These are phyloP conservation scores for Drosophila sechellia DNA, from an alignment of 1,140 invertebrate genomes.

Conservation along the genomic window DNA sequence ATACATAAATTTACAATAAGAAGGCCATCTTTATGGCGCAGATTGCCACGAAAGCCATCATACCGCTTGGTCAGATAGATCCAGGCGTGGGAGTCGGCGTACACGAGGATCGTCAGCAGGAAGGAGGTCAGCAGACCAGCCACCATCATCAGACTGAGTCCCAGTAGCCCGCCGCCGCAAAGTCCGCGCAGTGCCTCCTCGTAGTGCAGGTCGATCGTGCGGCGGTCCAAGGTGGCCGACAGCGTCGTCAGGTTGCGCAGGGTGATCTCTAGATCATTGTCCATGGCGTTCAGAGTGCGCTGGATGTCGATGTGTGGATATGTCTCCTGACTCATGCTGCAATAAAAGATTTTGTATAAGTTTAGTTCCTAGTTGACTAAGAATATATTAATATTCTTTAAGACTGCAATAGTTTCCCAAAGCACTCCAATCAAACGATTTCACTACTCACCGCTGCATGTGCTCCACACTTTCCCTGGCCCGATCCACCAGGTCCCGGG, in stretches of 20 bases:
- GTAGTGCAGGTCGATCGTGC: slow-evolving; percentile 89
- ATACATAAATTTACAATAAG: neutral
- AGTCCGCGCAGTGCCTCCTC: slow-evolving; percentile 88
- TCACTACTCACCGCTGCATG: slow-evolving; percentile 69
- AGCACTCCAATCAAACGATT: no score
- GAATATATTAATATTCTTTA: no score
- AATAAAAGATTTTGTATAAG: neutral
- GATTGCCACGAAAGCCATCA: neutral
- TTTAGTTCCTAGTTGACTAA: no score
- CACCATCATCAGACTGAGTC: slow-evolving; percentile 91
- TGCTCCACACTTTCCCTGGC: slow-evolving; percentile 77
- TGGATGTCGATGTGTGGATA: slow-evolving; percentile 81
- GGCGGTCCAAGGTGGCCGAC: slow-evolving; percentile 88
- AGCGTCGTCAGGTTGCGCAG: slow-evolving; percentile 84
- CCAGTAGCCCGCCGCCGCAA: slow-evolving; percentile 90
- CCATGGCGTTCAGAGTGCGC: slow-evolving; percentile 70
- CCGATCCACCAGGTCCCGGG: slow-evolving; percentile 80
- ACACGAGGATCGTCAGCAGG: slow-evolving; percentile 94
- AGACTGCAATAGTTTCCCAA: neutral
- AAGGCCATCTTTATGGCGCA: neutral
- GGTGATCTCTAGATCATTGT: slow-evolving; percentile 74
- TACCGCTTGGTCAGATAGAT: slow-evolving; percentile 94
- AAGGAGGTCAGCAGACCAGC: slow-evolving; percentile 90
- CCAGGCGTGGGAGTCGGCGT: slow-evolving; percentile 98
- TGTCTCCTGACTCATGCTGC: slow-evolving; percentile 79